Percentiles rank a stretch among this genome's conserved stretches.
phyloP scores from a whole-genome alignment of 2,797 vertebrate genomes.

The Cynopterus sphinx region DNA sequence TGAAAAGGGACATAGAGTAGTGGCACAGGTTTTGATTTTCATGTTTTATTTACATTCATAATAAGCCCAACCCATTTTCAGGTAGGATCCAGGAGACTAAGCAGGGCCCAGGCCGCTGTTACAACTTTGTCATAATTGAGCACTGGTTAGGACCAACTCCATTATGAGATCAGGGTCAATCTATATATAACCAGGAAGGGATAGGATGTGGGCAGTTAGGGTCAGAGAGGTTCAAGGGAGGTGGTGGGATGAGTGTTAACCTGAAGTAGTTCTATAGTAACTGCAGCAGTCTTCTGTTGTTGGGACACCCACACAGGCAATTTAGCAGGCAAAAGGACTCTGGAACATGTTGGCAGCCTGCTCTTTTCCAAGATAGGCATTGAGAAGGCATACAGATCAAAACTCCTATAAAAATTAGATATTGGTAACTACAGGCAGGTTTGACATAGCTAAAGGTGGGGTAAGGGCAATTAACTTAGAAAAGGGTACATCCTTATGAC shows the following conservation, averaged over 20 bases:
- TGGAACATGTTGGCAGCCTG: slow-evolving; percentile 78
- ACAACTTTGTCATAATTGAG: slow-evolving; percentile 22
- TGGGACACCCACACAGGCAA: slow-evolving; percentile 82
- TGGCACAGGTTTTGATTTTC: slow-evolving; percentile 36
- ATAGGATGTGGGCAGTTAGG: not conserved
- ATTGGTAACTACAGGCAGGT: not conserved
- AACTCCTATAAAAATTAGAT: not conserved
- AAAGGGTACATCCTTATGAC: not conserved
- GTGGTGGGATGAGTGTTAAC: not conserved
- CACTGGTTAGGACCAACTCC: not conserved
- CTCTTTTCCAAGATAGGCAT: slow-evolving; percentile 21
- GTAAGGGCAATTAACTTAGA: not conserved
- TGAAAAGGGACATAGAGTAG: not conserved
- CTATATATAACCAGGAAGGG: not conserved
- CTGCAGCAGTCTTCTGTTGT: slow-evolving; percentile 81
- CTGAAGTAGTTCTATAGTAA: slow-evolving; percentile 84
- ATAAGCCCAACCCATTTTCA: not conserved
- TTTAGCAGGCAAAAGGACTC: slow-evolving; percentile 86
- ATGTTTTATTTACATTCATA: slow-evolving; percentile 39
- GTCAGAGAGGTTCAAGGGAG: not conserved
- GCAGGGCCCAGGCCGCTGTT: not conserved
- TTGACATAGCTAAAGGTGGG: slow-evolving; percentile 22
- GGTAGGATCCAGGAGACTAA: not conserved
- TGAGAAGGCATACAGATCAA: slow-evolving; percentile 16
- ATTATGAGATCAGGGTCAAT: slow-evolving; percentile 42